A percentile compares a stretch with the other conserved stretches of the same genome.
Conservation (phyloP, 2,888 invertebrate species). For the Cylloceria caligata region DNA sequence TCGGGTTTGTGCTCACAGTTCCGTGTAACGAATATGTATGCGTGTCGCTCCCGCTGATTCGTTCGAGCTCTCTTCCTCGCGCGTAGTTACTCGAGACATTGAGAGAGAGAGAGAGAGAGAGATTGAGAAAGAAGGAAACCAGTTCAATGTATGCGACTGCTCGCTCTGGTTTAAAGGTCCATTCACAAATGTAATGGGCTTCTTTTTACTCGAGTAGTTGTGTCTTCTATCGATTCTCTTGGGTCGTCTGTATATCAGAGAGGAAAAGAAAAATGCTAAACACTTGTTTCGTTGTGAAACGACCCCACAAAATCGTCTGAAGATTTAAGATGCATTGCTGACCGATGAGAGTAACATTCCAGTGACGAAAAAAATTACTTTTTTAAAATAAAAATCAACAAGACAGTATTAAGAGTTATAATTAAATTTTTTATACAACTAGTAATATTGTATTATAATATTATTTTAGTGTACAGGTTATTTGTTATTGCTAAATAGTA, state of each 20-base stretch:
- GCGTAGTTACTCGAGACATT: neutral
- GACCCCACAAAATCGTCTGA: neutral
- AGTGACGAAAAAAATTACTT: neutral
- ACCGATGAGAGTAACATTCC: conserved; percentile 4
- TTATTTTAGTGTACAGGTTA: neutral
- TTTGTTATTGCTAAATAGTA: neutral
- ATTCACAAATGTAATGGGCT: conserved; percentile 54
- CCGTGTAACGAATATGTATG: conserved; percentile 65
- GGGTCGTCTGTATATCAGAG: neutral
- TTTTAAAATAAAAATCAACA: neutral
- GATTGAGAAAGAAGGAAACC: conserved; percentile 58
- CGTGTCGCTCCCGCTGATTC: conserved; percentile 55
- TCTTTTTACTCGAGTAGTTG: conserved; percentile 52
- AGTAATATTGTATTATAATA: conserved; percentile 3
- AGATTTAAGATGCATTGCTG: conserved; percentile 8
- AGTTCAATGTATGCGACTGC: conserved; percentile 52
- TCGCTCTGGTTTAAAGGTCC: conserved; percentile 60
- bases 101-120: conserved; percentile 64
- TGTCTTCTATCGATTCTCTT: conserved; percentile 57
- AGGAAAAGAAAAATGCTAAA: conserved; percentile 25
- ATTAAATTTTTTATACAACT: neutral
- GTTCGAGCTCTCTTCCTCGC: conserved; percentile 34
- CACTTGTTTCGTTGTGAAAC: conserved; percentile 12
- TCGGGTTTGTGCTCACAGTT: conserved; percentile 23
- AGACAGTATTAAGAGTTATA: neutral